Base-by-base conservation (phyloP, 2,113 vertebrate species). In the Sylvietta virens region DNA sequence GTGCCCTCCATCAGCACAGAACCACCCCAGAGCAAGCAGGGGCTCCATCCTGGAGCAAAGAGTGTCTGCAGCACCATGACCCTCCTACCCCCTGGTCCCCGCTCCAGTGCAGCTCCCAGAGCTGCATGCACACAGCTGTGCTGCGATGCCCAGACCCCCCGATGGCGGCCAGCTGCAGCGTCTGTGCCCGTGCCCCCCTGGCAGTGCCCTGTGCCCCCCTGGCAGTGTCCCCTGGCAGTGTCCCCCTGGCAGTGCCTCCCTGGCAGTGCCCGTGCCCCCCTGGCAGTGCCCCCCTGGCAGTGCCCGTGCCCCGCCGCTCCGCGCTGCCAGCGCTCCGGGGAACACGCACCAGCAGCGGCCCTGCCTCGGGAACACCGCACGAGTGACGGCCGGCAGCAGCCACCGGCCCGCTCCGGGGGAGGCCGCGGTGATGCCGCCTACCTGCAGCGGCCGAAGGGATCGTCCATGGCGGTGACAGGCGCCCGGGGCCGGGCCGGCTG, bases 391-490 rank as follows among this genome's bases (percentile, higher is more conserved):
- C n/a, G n/a, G n/a, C n/a, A n/a, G n/a, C n/a, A n/a, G n/a, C n/a
- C n/a, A n/a, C n/a, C n/a, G n/a, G n/a, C n/a, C n/a, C n/a, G n/a
- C n/a, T n/a, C n/a, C n/a, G n/a, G n/a, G n/a, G n/a, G 95, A 98
- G 98, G 96, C 97, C 83, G 77, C 84, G 89, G 95, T 74, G 81
- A 91, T 95, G 97, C 13, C 65, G 99, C 99, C 98, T 99, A 99
- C 99, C 99, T 99, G 98, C 99, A 98, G 98, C 99, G 98, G 97
- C 99, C 98, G 98, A 99, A 98, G 76, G 99, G 97, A 97, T 99
- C 99, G 90, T 99, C 99, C 99, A 99, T 99, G 98, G 97, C 99
- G 98, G 97, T 97, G 98, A 97, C 98, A 97, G 98, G 98, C 98
- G 98, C 97, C 96, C 50, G 97, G 98, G 98, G 89, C 69, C 86